Base-by-base conservation (phyloP, 2,888 invertebrate species). In the Baronia brevicornis region DNA sequence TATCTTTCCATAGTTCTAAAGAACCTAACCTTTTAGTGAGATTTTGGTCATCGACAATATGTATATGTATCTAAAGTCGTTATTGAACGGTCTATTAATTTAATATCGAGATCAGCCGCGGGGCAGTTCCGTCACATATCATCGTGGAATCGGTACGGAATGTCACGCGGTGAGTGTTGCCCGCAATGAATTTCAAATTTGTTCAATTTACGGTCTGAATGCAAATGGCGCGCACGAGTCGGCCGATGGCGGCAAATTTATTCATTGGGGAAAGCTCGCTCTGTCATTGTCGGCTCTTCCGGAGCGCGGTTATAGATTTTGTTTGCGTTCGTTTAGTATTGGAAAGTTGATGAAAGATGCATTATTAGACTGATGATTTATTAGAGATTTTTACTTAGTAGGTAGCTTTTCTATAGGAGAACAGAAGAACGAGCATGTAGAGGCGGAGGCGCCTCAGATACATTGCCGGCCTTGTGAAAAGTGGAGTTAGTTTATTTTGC, bases 141-240 rank as follows among this genome's bases (percentile, higher is more conserved):
- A 22, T 20, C 20, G 26, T 17, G 25, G 7, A 7, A 10, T 25
- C 6, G 7, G 21, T 27, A 18, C 35, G 30, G 35, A 36, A 30
- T 26, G 35, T 18, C 22, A 27, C 17, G 23, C 28, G 27, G 27
- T 27, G 13, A 39, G 41, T 30, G 38, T 39, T 44, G 43, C 32
- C 38, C 37, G 58, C 67, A 59, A 72, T 70, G 62, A 70, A 72
- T 68, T 66, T 64, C 60, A 71, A 71, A 72, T 71, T 65, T 60
- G 62, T 60, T 61, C 58, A 59, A 65, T 64, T 62, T 65, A 65
- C 58, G 51, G 52, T 47, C 44, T 43, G 41, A 48, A 50, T 65
- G 67, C 61, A 64, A 71, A 71, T 66, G 54, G 42, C 35, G 47
- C 41, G 45, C 40, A 40, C 40, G 44, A 44, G 32, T 27, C 44